Evolutionary conservation across 2,113 vertebrate genomes (phyloP).

Genomic region (Fregetta grallaria): DNA sequence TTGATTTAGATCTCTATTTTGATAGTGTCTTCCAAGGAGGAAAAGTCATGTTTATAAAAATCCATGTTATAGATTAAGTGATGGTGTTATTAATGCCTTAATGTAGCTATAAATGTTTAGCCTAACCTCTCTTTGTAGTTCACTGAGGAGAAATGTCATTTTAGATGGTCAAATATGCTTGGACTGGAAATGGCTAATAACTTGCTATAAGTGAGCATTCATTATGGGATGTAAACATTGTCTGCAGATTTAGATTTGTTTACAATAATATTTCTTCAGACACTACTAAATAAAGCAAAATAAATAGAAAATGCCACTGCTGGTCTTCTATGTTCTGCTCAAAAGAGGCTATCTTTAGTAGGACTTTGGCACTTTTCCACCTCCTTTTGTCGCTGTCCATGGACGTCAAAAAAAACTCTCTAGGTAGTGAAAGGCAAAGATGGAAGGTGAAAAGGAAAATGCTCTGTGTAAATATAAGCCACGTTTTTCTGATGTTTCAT

Average conservation of each 20-base stretch:
- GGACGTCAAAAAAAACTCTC: not conserved
- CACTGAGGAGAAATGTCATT: not conserved
- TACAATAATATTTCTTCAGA: not conserved
- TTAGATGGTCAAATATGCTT: not conserved
- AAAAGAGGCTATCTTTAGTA: not conserved
- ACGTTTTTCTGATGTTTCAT: not conserved
- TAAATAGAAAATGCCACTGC: not conserved
- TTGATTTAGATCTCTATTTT: not conserved
- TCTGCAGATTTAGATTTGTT: not conserved
- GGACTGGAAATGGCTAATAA: not conserved
- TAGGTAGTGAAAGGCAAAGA: not conserved
- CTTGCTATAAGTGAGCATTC: not conserved
- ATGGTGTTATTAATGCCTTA: slow-evolving; percentile 9
- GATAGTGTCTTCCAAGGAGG: not conserved
- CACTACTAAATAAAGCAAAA: not conserved
- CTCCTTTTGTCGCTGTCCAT: not conserved
- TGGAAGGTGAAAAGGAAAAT: not conserved
- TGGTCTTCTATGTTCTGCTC: not conserved
- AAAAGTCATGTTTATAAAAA: not conserved
- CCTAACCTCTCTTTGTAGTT: not conserved
- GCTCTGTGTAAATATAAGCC: not conserved
- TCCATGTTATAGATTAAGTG: not conserved
- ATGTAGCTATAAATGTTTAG: not conserved
- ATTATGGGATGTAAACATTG: not conserved
- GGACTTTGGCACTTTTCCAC: not conserved